These are phyloP conservation scores for Manis javanica DNA, from an alignment of 2,797 vertebrate genomes.

Conservation along the genomic window DNA sequence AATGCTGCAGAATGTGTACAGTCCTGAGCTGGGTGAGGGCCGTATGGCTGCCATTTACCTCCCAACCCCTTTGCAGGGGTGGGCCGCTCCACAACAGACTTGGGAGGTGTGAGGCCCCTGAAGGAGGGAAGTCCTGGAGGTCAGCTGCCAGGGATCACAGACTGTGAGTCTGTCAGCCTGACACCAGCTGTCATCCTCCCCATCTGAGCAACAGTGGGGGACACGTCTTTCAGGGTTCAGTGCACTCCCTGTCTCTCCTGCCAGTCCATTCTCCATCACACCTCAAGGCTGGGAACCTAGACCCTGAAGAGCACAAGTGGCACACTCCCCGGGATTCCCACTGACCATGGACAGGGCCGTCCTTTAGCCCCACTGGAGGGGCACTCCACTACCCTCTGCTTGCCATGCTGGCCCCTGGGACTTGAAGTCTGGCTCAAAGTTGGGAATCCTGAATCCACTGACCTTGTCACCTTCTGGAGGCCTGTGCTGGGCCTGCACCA, in stretches of 20 bases:
- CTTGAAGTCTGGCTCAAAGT: neutral
- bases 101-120: neutral
- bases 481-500: neutral
- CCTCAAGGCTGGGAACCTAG: neutral
- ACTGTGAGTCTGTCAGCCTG: neutral
- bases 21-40: no score
- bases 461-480: neutral
- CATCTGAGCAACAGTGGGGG: no score
- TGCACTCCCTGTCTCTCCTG: neutral
- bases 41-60: no score
- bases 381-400: no score
- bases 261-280: neutral
- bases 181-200: neutral
- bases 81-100: no score
- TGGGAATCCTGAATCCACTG: neutral
- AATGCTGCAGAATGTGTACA: neutral
- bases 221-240: neutral
- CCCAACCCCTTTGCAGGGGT: no score
- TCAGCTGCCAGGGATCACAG: neutral
- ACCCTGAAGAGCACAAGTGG: no score
- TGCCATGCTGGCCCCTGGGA: neutral
- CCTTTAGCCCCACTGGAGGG: no score
- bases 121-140: neutral
- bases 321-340: no score
- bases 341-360: no score